phyloP scores from a whole-genome alignment of 2,797 vertebrate species.

The Labroides dimidiatus region DNA sequence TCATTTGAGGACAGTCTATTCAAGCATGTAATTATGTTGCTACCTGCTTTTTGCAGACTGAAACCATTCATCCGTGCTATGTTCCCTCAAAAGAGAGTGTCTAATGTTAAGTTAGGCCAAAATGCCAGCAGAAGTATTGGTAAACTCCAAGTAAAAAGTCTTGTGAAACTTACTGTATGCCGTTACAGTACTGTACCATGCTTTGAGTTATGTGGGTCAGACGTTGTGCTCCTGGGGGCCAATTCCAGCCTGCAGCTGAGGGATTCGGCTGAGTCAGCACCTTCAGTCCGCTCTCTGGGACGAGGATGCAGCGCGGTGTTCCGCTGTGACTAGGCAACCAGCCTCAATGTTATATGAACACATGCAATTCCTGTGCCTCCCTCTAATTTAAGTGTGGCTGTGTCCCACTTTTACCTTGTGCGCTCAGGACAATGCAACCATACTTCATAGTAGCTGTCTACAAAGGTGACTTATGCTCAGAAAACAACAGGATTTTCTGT shows the following conservation, averaged over 20 bases:
- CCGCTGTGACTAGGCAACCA: constrained; percentile 83
- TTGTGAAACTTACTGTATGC: constrained; percentile 61
- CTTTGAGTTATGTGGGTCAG: constrained; percentile 79
- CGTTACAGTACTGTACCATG: constrained; percentile 49
- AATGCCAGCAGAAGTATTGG: constrained; percentile 40
- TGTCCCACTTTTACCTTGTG: constrained; percentile 76
- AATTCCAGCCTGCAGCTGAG: constrained; percentile 80
- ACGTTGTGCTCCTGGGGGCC: constrained; percentile 77
- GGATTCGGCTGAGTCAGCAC: constrained; percentile 80
- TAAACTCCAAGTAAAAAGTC: constrained; percentile 57
- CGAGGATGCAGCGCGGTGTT: constrained; percentile 74
- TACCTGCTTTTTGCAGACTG: not conserved
- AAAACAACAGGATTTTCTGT: constrained; percentile 39
- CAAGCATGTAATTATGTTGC: constrained; percentile 10
- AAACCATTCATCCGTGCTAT: constrained; percentile 6
- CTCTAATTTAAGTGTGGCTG: constrained; percentile 78
- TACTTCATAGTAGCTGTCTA: constrained; percentile 45
- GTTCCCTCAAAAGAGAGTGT: not conserved
- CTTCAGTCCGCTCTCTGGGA: constrained; percentile 75
- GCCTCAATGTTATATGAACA: constrained; percentile 76
- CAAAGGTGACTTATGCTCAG: constrained; percentile 48
- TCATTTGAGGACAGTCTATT: constrained; percentile 45
- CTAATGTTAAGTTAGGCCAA: constrained; percentile 13
- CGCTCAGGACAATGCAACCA: constrained; percentile 64
- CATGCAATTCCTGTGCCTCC: constrained; percentile 67